These are phyloP conservation scores for Eulemur rubriventer DNA, from an alignment of 2,797 vertebrate species.

Conservation along the genomic window DNA sequence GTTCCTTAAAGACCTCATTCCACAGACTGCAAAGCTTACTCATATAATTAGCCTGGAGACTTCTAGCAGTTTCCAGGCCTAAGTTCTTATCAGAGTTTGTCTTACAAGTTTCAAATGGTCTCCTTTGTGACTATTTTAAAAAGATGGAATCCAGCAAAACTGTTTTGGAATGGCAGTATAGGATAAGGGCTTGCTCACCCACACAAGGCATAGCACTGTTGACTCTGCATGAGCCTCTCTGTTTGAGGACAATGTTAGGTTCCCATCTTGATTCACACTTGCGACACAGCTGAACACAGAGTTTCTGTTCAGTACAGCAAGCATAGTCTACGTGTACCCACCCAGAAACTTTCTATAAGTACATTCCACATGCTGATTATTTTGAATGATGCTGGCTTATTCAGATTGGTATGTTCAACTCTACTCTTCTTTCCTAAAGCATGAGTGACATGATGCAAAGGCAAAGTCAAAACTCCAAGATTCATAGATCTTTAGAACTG, in stretches of 20 bases:
- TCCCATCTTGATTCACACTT: background rate
- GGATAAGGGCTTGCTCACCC: background rate
- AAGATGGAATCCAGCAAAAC: background rate
- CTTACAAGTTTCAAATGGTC: background rate
- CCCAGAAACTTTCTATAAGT: background rate
- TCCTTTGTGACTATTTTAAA: constrained; percentile 10
- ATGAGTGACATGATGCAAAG: background rate
- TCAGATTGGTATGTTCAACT: background rate
- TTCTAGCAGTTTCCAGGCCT: background rate
- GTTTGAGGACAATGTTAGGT: background rate
- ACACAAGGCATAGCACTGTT: background rate
- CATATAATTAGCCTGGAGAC: background rate
- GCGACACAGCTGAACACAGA: background rate
- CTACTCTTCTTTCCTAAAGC: background rate
- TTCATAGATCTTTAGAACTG: background rate
- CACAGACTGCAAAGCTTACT: background rate
- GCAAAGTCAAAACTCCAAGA: background rate
- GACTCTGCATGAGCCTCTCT: background rate
- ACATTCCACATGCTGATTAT: background rate
- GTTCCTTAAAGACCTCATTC: background rate
- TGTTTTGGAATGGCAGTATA: background rate
- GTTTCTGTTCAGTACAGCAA: background rate
- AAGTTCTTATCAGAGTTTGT: constrained; percentile 4
- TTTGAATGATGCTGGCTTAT: background rate
- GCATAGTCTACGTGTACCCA: background rate